Percentiles rank a stretch among this genome's conserved stretches.
phyloP scores from a whole-genome alignment of 2,888 invertebrate genomes.

The Nyleta sp. region DNA sequence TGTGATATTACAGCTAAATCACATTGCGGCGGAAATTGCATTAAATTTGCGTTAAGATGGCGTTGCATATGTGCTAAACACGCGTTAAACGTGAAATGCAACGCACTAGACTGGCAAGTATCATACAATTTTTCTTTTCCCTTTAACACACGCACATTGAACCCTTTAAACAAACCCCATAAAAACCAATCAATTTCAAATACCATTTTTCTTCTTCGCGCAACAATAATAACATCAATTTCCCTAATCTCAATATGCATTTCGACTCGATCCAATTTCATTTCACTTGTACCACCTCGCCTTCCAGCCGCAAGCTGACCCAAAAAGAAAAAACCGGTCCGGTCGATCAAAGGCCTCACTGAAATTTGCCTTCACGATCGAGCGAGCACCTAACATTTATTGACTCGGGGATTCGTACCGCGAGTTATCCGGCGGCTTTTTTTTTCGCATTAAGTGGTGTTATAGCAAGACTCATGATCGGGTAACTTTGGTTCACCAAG shows the following conservation, averaged over 20 bases:
- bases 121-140: background rate
- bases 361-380: slow-evolving; percentile 37
- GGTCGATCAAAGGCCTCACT: slow-evolving; percentile 21
- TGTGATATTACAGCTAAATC: slow-evolving; percentile 36
- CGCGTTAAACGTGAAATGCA: slow-evolving; percentile 13
- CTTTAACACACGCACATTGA: too few relatives aligned
- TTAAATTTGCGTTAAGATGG: slow-evolving; percentile 43
- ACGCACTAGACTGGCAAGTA: background rate
- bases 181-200: too few relatives aligned
- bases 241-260: too few relatives aligned
- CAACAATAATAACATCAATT: too few relatives aligned
- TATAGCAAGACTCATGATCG: slow-evolving; percentile 59
- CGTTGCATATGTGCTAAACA: slow-evolving; percentile 24
- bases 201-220: too few relatives aligned
- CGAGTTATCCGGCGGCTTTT: slow-evolving; percentile 23
- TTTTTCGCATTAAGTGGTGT: slow-evolving; percentile 48
- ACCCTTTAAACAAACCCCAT: too few relatives aligned
- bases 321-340: slow-evolving; percentile 12
- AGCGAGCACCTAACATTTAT: slow-evolving; percentile 17
- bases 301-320: too few relatives aligned
- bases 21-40: slow-evolving; percentile 37
- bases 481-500: slow-evolving; percentile 65
- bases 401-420: slow-evolving; percentile 9
- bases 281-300: too few relatives aligned
- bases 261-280: too few relatives aligned